Percentiles rank a stretch among this genome's conserved stretches.
These are phyloP conservation scores for Lithophane semibrunnea DNA, from an alignment of 2,888 invertebrate genomes.

Conservation along the genomic window DNA sequence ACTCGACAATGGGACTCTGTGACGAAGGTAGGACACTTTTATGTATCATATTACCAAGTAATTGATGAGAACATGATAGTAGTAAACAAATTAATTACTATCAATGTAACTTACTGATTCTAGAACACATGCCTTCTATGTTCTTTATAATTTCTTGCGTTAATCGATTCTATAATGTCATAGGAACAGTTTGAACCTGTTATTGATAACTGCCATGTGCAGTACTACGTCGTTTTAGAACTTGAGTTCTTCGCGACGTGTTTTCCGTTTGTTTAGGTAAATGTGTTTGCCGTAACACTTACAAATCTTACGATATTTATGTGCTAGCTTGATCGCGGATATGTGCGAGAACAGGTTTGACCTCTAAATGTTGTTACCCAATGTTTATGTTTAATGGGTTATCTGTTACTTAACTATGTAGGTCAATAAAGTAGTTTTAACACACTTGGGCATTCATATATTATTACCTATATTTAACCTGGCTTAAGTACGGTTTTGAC, in stretches of 20 bases:
- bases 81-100: constrained; percentile 85
- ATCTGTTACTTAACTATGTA: constrained; percentile 72
- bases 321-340: constrained; percentile 78
- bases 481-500: not conserved
- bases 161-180: constrained; percentile 22
- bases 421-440: constrained; percentile 70
- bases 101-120: constrained; percentile 56
- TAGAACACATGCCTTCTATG: constrained; percentile 43
- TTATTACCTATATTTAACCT: constrained; percentile 4
- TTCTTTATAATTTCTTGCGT: constrained; percentile 39
- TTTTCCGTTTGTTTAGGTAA: constrained; percentile 66
- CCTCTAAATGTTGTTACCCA: constrained; percentile 80
- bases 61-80: constrained; percentile 57
- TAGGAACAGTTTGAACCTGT: constrained; percentile 10
- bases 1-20: constrained; percentile 83
- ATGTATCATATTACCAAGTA: constrained; percentile 54
- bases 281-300: constrained; percentile 76
- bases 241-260: constrained; percentile 25
- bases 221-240: constrained; percentile 54
- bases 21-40: constrained; percentile 83
- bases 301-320: constrained; percentile 74
- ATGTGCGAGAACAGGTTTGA: constrained; percentile 80
- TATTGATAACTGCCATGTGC: constrained; percentile 10
- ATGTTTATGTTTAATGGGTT: constrained; percentile 78
- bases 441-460: constrained; percentile 24